These are phyloP conservation scores for Mormyrus proboscirostris DNA, from an alignment of 2,797 vertebrate genomes.

Conservation along the genomic window DNA sequence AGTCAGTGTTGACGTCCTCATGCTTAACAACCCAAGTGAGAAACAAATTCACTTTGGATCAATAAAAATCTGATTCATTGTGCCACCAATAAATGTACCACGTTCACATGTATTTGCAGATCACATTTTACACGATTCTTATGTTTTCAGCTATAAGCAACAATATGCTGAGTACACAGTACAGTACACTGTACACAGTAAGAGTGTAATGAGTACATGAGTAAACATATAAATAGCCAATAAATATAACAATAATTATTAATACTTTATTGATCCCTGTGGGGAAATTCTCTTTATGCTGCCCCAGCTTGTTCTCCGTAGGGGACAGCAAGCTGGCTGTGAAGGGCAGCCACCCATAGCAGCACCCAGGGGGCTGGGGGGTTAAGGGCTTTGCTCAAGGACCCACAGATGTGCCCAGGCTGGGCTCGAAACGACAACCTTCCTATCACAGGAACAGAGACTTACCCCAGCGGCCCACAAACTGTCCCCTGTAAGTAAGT, in stretches of 20 bases:
- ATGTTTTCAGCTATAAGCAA: background rate
- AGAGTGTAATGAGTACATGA: background rate
- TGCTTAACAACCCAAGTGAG: background rate
- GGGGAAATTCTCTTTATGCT: background rate
- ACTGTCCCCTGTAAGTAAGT: background rate
- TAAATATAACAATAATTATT: background rate
- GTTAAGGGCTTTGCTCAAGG: background rate
- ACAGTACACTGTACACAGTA: background rate
- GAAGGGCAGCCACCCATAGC: background rate
- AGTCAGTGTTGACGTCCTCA: background rate
- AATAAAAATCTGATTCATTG: background rate
- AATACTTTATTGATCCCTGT: background rate
- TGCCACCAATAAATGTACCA: background rate
- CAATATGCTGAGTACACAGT: background rate
- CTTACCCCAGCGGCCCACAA: background rate
- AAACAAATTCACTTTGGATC: background rate
- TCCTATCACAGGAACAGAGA: background rate
- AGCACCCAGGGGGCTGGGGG: background rate
- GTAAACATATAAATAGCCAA: background rate
- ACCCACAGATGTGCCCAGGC: background rate
- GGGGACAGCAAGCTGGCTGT: background rate
- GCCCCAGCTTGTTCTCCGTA: background rate
- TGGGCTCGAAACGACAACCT: background rate
- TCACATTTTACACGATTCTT: background rate
- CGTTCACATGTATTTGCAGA: background rate